A percentile compares a stretch with the other conserved stretches of the same genome.
phyloP scores from a whole-genome alignment of 2,797 vertebrate genomes.

The Phyllotis vaccarum region DNA sequence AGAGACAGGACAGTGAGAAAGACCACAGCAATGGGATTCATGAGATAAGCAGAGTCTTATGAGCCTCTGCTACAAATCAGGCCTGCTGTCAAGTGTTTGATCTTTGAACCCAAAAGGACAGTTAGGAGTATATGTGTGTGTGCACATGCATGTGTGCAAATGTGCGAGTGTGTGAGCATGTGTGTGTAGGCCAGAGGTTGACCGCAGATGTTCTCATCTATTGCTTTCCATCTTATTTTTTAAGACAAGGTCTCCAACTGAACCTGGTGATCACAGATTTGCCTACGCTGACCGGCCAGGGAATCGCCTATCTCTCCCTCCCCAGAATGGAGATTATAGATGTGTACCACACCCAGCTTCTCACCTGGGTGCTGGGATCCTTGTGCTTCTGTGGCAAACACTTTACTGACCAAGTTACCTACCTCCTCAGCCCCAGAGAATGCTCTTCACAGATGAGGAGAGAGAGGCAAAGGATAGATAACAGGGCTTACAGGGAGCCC shows the following conservation, averaged over 20 bases:
- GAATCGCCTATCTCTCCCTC: not conserved
- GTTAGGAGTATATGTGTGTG: not conserved
- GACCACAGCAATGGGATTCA: fast-evolving
- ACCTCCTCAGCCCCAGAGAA: not conserved
- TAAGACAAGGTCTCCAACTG: not conserved
- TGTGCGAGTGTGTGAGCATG: not conserved
- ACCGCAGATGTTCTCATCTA: not conserved
- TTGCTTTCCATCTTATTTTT: not conserved
- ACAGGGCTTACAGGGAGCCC: not conserved
- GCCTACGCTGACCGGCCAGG: no score
- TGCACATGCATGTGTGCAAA: not conserved
- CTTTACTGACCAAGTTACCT: not conserved
- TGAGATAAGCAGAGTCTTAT: fast-evolving
- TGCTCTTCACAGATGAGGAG: not conserved
- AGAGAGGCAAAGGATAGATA: not conserved
- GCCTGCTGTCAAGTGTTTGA: not conserved
- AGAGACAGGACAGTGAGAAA: not conserved
- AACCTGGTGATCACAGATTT: not conserved
- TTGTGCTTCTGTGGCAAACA: not conserved
- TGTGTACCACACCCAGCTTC: not conserved
- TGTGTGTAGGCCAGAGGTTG: not conserved
- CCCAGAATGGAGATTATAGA: not conserved
- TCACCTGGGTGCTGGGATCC: not conserved
- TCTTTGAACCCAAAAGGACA: not conserved
- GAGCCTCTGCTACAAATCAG: not conserved